Evolutionary conservation across 2,888 invertebrate genomes (phyloP), one percentile per base, ranked within the genome.

Genomic region (Oscheius sp.): DNA sequence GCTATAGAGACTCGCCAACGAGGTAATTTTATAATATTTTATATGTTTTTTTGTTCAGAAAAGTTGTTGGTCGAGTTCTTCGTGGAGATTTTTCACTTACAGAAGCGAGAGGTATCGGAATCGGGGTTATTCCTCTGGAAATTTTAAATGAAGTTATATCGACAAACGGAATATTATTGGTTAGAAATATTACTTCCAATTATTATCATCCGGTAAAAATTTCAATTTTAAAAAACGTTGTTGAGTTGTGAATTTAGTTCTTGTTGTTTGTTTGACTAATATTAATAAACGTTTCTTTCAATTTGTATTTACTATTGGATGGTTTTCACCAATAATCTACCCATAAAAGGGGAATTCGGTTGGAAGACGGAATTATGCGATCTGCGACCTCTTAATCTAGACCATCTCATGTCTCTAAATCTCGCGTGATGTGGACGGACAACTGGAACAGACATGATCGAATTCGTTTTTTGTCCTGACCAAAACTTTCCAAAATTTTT

Each of bases 61-160:
- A 67, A 53, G 72, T 78, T 29, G 69, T 79, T 37, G 82, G 82
- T 29, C 73, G 81, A 42, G 67, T 81, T 29, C 75, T 81, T n/a
- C 70, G 78, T 12, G 82, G 81, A 12, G 81, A 79, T 65, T 78
- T 74, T 61, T 80, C 79, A 52, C 74, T 81, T 48, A 64, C 72
- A 4, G 73, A 72, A 4, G 78, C 78, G 12, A 64, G 65, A 17
- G 82, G 82, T 37, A 33, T 65, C 29, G 78, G 70, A 6, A 33
- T 78, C 25, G 80, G 77, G 8, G 76, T 71, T 57, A 71, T 79
- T 42, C 71, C 79, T n/a, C 65, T 75, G 8, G 34, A 29, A 10
- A 70, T 73, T 3, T 45, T 82, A 0, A 23, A 15, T 2, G 23
- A 55, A 15, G 65, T 78, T 29, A 45, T 67, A 8, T 48, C 50